phyloP scores from a whole-genome alignment of 2,888 invertebrate species.

The Chrysina gloriosa region DNA sequence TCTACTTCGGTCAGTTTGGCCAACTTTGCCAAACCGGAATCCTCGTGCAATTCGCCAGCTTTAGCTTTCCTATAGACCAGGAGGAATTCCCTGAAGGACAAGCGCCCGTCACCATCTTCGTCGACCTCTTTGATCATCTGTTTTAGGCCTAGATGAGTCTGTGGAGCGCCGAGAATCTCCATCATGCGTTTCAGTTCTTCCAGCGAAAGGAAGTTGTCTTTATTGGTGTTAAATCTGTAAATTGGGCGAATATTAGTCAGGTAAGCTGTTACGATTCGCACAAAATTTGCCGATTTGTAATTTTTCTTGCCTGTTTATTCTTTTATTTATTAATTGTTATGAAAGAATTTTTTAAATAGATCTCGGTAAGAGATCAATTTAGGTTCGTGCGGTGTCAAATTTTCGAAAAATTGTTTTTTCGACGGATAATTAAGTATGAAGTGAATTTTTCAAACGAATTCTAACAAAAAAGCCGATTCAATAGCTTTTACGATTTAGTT shows the following conservation, averaged over 20 bases:
- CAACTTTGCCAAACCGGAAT: conserved; percentile 87
- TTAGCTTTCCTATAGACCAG: conserved; percentile 89
- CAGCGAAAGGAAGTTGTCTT: conserved; percentile 89
- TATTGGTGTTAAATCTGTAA: conserved; percentile 88
- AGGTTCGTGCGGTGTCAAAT: no score
- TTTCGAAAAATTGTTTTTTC: no score
- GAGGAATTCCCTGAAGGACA: conserved; percentile 91
- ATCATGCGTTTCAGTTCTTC: conserved; percentile 95
- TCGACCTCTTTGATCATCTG: conserved; percentile 94
- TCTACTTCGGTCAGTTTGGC: conserved; percentile 91
- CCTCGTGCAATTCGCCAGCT: conserved; percentile 87
- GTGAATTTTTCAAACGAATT: no score
- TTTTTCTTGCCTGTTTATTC: no score
- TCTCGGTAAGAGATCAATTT: no score
- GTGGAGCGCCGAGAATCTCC: conserved; percentile 95
- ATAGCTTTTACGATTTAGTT: no score
- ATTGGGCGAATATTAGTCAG: not conserved
- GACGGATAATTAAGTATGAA: no score
- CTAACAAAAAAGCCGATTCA: no score
- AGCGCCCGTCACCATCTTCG: conserved; percentile 85
- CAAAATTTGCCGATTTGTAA: no score
- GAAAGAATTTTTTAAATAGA: no score
- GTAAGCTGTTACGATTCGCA: not conserved
- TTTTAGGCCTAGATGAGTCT: conserved; percentile 94
- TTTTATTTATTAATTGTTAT: no score